phyloP scores from a whole-genome alignment of 2,797 vertebrate genomes.

The Cheracebus regulus region DNA sequence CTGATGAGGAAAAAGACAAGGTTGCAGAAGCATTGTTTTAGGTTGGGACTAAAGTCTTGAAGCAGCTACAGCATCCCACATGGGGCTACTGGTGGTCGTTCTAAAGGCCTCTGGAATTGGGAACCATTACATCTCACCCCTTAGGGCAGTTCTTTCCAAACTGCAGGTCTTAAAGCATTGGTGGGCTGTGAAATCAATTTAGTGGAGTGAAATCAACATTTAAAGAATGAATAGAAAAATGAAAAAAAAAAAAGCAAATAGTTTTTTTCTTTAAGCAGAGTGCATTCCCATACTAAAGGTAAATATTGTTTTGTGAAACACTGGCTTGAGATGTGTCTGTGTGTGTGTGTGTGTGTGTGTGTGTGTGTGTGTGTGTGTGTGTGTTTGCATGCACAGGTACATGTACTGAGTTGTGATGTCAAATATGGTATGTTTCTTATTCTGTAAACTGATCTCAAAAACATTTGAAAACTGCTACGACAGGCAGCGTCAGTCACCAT shows the following conservation, averaged over 20 bases:
- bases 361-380: not conserved
- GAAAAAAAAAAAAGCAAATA: not conserved
- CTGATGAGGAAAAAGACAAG: conserved; percentile 53
- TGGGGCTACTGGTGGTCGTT: not conserved
- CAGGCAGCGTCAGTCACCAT: not conserved
- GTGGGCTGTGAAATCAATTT: conserved; percentile 36
- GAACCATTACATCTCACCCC: not conserved
- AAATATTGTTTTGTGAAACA: conserved; percentile 33
- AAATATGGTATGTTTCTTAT: conserved; percentile 17
- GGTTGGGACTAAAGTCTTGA: conserved; percentile 26
- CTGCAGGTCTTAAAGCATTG: not conserved
- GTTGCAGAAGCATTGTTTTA: conserved; percentile 28
- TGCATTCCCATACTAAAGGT: not conserved
- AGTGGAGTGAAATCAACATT: not conserved
- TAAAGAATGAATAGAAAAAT: not conserved
- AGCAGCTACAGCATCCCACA: not conserved
- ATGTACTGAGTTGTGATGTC: not conserved
- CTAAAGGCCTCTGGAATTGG: conserved; percentile 36
- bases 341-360: too few species aligned
- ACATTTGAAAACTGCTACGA: not conserved
- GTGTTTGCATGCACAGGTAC: not conserved
- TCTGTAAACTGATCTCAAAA: conserved; percentile 29
- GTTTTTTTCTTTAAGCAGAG: not conserved
- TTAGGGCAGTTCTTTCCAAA: conserved; percentile 19
- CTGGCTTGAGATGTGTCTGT: not conserved